A percentile compares a stretch with the other conserved stretches of the same genome.
These are phyloP conservation scores for Laticauda laticaudata DNA, from an alignment of 2,113 vertebrate species.

Conservation along the genomic window DNA sequence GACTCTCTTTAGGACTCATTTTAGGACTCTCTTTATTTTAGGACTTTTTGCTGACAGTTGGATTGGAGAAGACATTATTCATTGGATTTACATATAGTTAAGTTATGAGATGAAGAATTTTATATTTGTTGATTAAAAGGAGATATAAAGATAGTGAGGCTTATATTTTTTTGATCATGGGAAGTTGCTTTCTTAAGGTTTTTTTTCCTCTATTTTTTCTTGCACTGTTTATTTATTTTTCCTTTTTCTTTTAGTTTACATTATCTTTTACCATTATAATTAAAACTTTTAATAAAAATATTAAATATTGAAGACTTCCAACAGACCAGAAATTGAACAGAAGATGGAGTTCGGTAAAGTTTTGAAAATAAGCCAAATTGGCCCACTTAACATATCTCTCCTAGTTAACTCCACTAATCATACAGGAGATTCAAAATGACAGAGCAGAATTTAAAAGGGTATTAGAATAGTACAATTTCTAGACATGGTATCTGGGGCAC, in stretches of 20 bases:
- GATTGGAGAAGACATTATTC: neutral
- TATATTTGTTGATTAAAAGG: neutral
- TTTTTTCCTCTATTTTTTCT: neutral
- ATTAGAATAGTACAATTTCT: neutral
- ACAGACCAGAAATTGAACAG: conserved; percentile 38
- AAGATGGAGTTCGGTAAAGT: neutral
- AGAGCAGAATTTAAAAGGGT: neutral
- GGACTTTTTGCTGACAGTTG: neutral
- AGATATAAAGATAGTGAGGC: neutral
- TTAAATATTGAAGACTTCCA: conserved; percentile 22
- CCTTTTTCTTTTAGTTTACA: too few species aligned
- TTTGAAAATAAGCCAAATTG: neutral
- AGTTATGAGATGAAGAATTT: neutral
- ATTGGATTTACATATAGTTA: neutral
- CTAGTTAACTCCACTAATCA: neutral
- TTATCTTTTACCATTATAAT: neutral
- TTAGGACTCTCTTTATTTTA: neutral
- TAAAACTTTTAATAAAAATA: neutral
- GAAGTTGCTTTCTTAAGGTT: neutral
- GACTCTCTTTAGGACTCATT: neutral
- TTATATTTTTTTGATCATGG: neutral
- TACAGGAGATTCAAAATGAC: neutral
- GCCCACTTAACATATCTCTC: neutral
- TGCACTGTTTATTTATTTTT: neutral
- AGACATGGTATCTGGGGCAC: neutral